phyloP scores from a whole-genome alignment of 2,797 vertebrate genomes.

The Propithecus perrieri region DNA sequence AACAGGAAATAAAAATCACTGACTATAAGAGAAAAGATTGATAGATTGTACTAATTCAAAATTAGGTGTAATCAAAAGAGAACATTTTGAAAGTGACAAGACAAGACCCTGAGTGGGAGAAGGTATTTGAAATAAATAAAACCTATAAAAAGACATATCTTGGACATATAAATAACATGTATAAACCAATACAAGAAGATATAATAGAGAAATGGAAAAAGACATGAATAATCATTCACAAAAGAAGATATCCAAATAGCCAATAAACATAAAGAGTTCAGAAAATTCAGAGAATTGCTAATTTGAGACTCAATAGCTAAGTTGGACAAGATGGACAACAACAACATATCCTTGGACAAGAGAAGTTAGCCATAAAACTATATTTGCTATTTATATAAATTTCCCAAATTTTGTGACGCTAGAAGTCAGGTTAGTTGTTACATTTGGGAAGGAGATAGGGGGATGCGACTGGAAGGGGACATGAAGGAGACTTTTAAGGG shows the following conservation, averaged over 20 bases:
- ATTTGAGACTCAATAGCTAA: not conserved
- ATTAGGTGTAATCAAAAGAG: not conserved
- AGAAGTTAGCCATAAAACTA: not conserved
- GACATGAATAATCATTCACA: not conserved
- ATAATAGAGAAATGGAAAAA: not conserved
- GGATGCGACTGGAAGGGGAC: not conserved
- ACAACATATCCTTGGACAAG: not conserved
- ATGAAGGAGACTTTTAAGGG: not conserved
- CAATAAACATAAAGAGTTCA: not conserved
- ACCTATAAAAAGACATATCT: not conserved
- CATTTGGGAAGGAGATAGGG: not conserved
- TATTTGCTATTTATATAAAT: not conserved
- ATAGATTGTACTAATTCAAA: not conserved
- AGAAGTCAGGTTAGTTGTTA: not conserved
- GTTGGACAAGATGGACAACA: not conserved
- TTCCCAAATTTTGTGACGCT: not conserved
- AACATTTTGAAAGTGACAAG: not conserved
- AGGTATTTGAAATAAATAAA: not conserved
- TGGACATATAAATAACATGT: not conserved
- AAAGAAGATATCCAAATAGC: not conserved
- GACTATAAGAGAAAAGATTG: not conserved
- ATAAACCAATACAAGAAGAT: not conserved
- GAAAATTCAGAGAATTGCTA: not conserved
- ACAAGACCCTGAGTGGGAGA: not conserved
- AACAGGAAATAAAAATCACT: not conserved